These are phyloP conservation scores for Muntiacus muntjak DNA, from an alignment of 2,113 vertebrate species.

Conservation along the genomic window DNA sequence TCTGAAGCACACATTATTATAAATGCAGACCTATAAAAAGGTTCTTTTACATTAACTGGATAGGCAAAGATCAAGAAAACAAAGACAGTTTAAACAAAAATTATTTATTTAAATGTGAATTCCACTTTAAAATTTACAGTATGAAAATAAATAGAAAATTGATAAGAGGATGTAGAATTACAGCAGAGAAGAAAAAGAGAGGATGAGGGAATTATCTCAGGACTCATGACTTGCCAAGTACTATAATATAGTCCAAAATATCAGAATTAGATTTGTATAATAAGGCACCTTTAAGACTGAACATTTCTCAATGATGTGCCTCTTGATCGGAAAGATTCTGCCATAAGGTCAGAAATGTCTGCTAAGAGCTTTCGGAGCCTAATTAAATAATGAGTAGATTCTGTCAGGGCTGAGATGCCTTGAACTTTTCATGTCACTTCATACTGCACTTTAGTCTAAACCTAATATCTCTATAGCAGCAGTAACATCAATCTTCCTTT, in stretches of 20 bases:
- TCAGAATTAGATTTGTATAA: neutral
- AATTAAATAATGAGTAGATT: conserved; percentile 48
- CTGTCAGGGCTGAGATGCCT: neutral
- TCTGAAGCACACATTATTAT: neutral
- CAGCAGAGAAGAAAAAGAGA: neutral
- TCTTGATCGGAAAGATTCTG: conserved; percentile 22
- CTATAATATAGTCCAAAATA: neutral
- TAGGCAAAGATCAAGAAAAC: neutral
- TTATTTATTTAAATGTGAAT: neutral
- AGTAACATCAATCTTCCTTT: neutral
- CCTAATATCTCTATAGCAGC: conserved; percentile 12
- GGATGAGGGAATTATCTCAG: neutral
- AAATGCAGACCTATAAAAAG: neutral
- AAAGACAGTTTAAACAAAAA: neutral
- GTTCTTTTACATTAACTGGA: neutral
- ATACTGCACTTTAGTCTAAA: conserved; percentile 28
- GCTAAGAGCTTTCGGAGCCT: conserved; percentile 35
- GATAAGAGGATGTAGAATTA: neutral
- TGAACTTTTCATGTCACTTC: neutral
- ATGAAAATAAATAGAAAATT: neutral
- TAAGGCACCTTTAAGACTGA: neutral
- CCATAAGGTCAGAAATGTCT: conserved; percentile 37
- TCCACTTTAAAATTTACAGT: neutral
- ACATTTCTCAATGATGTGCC: neutral
- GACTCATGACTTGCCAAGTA: neutral